Percentiles rank a stretch among this genome's conserved stretches.
These are phyloP conservation scores for Pygoscelis antarcticus DNA, from an alignment of 2,113 vertebrate genomes.

Conservation along the genomic window DNA sequence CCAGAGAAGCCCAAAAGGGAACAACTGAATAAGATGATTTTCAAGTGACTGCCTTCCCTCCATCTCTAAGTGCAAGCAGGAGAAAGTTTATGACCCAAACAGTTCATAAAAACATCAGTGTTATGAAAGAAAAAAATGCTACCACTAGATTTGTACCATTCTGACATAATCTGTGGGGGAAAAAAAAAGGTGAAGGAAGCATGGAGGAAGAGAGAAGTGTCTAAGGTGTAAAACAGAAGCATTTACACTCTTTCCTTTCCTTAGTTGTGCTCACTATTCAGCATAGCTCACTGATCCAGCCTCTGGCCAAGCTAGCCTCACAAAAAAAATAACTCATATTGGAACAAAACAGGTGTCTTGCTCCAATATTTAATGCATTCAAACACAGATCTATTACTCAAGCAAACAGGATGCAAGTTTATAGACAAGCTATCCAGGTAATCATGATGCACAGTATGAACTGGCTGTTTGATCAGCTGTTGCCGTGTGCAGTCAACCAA, in stretches of 20 bases:
- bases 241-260: not conserved
- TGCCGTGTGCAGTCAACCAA: not conserved
- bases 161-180: not conserved
- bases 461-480: slow-evolving; percentile 67
- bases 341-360: slow-evolving; percentile 22
- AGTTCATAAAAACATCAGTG: not conserved
- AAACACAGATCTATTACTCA: slow-evolving; percentile 17
- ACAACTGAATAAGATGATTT: not conserved
- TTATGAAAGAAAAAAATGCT: not conserved
- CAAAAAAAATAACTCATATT: not conserved
- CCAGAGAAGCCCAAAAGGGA: not conserved
- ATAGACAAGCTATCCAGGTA: slow-evolving; percentile 20
- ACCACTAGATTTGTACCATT: not conserved
- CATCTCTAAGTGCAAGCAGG: not conserved
- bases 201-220: not conserved
- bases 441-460: slow-evolving; percentile 37
- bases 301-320: not conserved
- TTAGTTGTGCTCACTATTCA: not conserved
- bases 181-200: not conserved
- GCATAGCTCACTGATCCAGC: not conserved
- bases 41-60: not conserved
- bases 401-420: slow-evolving; percentile 15
- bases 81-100: not conserved
- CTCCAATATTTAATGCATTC: not conserved
- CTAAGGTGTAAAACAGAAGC: not conserved